A percentile compares a stretch with the other conserved stretches of the same genome.
These are phyloP conservation scores for Cephonodes hylas DNA, from an alignment of 2,888 invertebrate species.

Conservation along the genomic window DNA sequence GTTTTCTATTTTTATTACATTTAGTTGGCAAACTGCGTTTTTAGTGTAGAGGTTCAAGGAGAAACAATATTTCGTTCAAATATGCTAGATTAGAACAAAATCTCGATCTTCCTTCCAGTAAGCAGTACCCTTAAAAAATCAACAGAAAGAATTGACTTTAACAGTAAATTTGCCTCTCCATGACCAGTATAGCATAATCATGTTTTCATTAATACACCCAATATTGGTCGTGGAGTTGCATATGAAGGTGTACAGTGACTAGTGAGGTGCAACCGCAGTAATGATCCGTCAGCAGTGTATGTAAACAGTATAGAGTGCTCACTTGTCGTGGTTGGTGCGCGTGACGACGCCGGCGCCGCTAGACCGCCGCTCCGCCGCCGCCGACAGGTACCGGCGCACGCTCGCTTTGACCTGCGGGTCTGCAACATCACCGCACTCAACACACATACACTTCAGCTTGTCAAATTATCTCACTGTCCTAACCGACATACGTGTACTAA, in stretches of 20 bases:
- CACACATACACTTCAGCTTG: conserved; percentile 27
- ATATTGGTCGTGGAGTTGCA: no score
- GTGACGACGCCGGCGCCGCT: conserved; percentile 51
- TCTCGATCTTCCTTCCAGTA: no score
- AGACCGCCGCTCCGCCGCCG: conserved; percentile 71
- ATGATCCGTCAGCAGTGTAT: background rate
- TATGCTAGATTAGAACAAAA: no score
- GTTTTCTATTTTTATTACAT: background rate
- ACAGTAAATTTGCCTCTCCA: no score
- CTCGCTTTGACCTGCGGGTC: conserved; percentile 94
- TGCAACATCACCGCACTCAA: conserved; percentile 56
- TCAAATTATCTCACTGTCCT: conserved; percentile 2
- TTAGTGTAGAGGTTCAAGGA: no score
- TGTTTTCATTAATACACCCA: no score
- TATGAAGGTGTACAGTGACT: background rate
- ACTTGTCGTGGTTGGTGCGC: conserved; percentile 71
- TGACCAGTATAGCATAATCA: no score
- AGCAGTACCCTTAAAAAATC: no score
- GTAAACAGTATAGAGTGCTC: conserved; percentile 40
- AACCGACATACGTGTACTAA: no score
- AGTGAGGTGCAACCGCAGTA: background rate
- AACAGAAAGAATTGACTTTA: no score
- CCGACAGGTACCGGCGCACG: conserved; percentile 86
- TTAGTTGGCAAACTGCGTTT: no score
- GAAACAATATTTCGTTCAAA: no score